phyloP scores from a whole-genome alignment of 2,888 invertebrate species.

The Quadriops clusia region DNA sequence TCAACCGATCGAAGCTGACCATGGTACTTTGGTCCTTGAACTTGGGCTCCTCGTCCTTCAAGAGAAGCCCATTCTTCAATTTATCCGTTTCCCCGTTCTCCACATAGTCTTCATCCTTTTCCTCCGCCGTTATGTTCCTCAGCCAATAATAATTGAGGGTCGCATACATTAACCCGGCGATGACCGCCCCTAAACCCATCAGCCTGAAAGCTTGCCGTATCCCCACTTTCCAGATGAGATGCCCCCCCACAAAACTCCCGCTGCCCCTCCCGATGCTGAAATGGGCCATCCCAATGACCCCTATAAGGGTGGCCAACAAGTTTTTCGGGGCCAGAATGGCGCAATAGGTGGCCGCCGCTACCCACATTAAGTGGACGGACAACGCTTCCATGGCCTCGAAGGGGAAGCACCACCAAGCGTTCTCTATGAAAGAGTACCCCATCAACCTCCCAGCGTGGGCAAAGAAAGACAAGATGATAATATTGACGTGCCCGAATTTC shows the following conservation, averaged over 20 bases:
- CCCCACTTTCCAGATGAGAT: conserved; percentile 62
- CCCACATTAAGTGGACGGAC: conserved; percentile 82
- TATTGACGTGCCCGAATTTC: conserved; percentile 70
- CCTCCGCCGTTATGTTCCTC: conserved; percentile 43
- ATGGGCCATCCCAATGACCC: conserved; percentile 78
- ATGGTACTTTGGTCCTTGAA: conserved; percentile 58
- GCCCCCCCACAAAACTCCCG: conserved; percentile 70
- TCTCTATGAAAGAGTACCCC: conserved; percentile 78
- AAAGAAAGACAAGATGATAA: conserved; percentile 74
- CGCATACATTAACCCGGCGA: conserved; percentile 59
- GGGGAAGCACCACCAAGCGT: conserved; percentile 82
- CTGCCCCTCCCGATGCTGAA: conserved; percentile 78
- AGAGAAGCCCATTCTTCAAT: too few species aligned
- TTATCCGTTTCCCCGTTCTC: conserved; percentile 48
- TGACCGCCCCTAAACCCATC: conserved; percentile 63
- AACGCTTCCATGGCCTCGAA: conserved; percentile 79
- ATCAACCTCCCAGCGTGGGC: conserved; percentile 71
- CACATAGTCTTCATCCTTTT: conserved; percentile 34
- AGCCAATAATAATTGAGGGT: conserved; percentile 62
- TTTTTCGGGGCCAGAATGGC: conserved; percentile 73
- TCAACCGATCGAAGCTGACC: conserved; percentile 59
- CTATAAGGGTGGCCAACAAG: conserved; percentile 73
- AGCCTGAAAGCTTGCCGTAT: conserved; percentile 67
- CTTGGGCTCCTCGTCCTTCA: conserved; percentile 39
- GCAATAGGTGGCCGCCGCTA: conserved; percentile 80